A percentile compares a stretch with the other conserved stretches of the same genome.
Evolutionary conservation across 1,140 invertebrate genomes (phyloP).

Genomic region (Zeugodacus cucurbitae): DNA sequence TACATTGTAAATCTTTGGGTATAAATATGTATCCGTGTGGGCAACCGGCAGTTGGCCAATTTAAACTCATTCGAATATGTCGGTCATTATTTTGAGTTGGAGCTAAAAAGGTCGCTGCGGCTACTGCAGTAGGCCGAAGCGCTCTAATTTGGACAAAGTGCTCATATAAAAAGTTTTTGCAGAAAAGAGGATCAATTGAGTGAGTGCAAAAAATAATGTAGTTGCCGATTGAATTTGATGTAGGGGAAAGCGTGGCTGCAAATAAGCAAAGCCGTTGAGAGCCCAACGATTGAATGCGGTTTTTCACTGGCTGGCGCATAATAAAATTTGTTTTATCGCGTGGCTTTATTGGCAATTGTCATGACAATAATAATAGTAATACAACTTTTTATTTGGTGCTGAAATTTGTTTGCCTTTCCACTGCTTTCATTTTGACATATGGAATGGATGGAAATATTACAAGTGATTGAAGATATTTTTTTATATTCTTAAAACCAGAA

Average conservation of each 20-base stretch:
- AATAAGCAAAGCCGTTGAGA: neutral
- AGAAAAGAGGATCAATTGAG: neutral
- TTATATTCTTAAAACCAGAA: too few relatives aligned
- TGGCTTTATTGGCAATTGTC: neutral
- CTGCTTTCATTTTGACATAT: too few relatives aligned
- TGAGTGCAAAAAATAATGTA: neutral
- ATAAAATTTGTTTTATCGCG: slow-evolving; percentile 19
- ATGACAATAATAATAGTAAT: slow-evolving; percentile 25
- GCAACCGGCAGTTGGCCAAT: neutral
- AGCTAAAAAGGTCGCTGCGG: neutral
- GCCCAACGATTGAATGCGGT: neutral
- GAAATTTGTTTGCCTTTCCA: too few relatives aligned
- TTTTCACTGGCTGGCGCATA: neutral
- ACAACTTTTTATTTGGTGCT: too few relatives aligned
- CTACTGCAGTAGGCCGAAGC: neutral
- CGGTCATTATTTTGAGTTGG: neutral
- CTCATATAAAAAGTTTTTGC: neutral
- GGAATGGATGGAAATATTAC: too few relatives aligned
- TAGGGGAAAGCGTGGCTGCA: neutral
- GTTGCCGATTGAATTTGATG: neutral
- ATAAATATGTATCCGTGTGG: neutral
- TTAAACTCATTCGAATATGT: neutral
- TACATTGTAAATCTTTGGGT: neutral
- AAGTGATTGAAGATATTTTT: too few relatives aligned
- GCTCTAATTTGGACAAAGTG: neutral